phyloP scores from a whole-genome alignment of 1,140 invertebrate species.

The Bombus consobrinus region DNA sequence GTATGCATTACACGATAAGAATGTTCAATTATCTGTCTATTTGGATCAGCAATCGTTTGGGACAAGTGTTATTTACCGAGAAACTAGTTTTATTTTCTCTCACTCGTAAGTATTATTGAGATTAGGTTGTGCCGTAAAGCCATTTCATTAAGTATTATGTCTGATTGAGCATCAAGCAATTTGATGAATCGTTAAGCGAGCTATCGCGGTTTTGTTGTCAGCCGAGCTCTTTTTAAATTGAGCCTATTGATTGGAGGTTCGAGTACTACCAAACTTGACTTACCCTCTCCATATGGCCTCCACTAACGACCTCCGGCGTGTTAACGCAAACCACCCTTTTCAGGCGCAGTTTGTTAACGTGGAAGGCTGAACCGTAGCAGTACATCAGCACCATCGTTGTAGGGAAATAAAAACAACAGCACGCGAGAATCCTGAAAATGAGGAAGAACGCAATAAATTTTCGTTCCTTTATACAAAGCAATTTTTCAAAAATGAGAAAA shows the following conservation, averaged over 20 bases:
- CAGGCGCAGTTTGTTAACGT: constrained; percentile 90
- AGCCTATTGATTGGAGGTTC: constrained; percentile 29
- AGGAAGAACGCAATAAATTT: not conserved
- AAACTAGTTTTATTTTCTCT: not conserved
- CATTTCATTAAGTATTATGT: not conserved
- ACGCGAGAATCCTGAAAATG: constrained; percentile 88
- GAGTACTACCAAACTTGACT: constrained; percentile 56
- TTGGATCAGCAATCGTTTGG: too few species aligned
- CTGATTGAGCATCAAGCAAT: not conserved
- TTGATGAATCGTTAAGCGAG: constrained; percentile 1
- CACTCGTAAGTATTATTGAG: not conserved
- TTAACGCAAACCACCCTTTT: constrained; percentile 84
- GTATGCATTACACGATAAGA: too few species aligned
- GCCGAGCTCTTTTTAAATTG: constrained; percentile 6
- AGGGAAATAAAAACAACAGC: constrained; percentile 93
- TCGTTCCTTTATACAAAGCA: too few species aligned
- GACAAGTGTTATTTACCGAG: not conserved
- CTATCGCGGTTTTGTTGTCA: not conserved
- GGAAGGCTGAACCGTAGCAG: constrained; percentile 93
- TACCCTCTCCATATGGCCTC: constrained; percentile 84
- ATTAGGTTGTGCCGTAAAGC: not conserved
- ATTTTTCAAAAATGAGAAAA: too few species aligned
- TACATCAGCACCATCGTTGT: constrained; percentile 96
- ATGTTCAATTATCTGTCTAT: too few species aligned
- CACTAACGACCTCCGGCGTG: constrained; percentile 81